Conservation (phyloP, 2,888 invertebrate genomes). For the Cetonia aurata region DNA sequence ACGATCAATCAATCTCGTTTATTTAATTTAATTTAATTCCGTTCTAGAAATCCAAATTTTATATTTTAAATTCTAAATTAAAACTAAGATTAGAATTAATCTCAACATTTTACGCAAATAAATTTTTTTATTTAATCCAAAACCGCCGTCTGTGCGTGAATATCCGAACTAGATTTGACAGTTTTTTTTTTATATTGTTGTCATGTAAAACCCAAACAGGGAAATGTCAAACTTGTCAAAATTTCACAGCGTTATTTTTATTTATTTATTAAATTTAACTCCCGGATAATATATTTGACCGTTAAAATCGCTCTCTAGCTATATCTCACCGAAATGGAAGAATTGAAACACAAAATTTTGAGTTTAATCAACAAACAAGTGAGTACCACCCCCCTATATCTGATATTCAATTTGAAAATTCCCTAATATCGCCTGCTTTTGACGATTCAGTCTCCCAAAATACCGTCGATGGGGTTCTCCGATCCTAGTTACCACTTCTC, state of each 20-base stretch:
- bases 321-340: conserved; percentile 58
- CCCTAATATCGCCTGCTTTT: neutral
- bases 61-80: no score
- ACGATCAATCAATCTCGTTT: no score
- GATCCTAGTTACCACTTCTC: conserved; percentile 65
- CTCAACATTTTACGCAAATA: no score
- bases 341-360: conserved; percentile 65
- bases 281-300: conserved; percentile 10
- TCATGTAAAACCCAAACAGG: neutral
- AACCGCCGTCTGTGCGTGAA: conserved; percentile 9
- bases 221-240: conserved; percentile 22
- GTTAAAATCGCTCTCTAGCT: conserved; percentile 8
- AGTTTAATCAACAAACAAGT: conserved; percentile 62
- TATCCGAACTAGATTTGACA: conserved; percentile 11
- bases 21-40: no score
- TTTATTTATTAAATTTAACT: neutral
- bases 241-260: neutral
- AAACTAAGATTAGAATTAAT: no score
- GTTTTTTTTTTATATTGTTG: conserved; percentile 3
- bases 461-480: conserved; percentile 67
- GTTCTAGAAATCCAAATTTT: no score
- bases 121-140: no score
- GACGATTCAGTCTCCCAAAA: conserved; percentile 63
- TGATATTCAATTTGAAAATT: neutral
- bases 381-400: conserved; percentile 13